Base-by-base conservation (phyloP, 2,888 invertebrate genomes). In the Augochlorella aurata region DNA sequence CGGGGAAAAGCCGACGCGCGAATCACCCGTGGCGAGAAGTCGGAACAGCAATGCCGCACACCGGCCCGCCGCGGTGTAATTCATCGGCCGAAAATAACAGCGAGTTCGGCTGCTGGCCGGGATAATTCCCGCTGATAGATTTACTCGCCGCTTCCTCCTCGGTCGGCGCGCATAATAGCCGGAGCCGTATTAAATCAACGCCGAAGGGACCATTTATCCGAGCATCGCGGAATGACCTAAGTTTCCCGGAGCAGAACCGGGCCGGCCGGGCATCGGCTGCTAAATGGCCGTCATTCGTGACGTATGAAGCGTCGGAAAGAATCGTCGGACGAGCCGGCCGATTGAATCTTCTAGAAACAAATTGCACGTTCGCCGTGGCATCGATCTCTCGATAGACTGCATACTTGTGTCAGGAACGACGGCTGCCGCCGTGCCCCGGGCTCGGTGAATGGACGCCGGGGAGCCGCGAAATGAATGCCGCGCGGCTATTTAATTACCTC, bases 101-200 rank as follows among this genome's bases (percentile, higher is more conserved):
- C 52, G 68, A 68, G 68, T 80, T 54, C 49, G 61, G 68, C 68
- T 72, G 63, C 80, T n/a, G 38, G 12, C 14, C 61, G 21, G 76
- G 77, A 81, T 81, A 82, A 81, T 82, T 82, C 72, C 61, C 70
- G 52, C 70, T 70, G 82, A 82, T 76, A 82, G 73, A 82, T 82
- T 82, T 82, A 77, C 76, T 81, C 72, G 68, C 18, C 66, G 73
- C n/a, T 81, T 82, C 77, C 73, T 74, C 47, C 63, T 45, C 29
- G 71, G 50, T 18, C 24, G 21, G 65, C 16, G 68, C 69, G 44
- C 76, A 82, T 82, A 82, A 82, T 81, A 58, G 49, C 71, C 45
- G 18, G 44, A n/a, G 44, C 14, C 45, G 81, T 81, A 76, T 82
- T 81, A 82, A 81, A 82, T 82, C 81, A 82, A 82, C 72, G 75